Percentiles rank a stretch among this genome's conserved stretches.
Evolutionary conservation across 2,888 invertebrate species (phyloP).

Genomic region (Drosophila anceps): DNA sequence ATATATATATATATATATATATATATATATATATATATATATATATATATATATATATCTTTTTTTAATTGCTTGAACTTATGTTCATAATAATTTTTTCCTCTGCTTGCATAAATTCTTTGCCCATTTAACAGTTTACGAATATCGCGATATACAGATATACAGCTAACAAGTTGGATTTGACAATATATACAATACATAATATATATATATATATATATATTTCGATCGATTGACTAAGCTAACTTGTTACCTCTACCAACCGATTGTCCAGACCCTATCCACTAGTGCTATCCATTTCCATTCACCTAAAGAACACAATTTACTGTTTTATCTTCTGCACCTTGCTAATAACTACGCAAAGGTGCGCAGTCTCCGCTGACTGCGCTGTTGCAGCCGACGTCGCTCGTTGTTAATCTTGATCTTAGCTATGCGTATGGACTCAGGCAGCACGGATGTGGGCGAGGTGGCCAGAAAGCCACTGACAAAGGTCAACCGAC

Average conservation of each 20-base stretch:
- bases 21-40: constrained; percentile 4
- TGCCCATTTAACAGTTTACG: constrained; percentile 47
- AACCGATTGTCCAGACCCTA: constrained; percentile 41
- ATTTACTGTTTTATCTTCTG: neutral
- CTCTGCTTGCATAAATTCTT: constrained; percentile 43
- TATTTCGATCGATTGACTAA: constrained; percentile 13
- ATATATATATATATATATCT: constrained; percentile 32
- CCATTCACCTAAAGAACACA: neutral
- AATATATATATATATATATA: constrained; percentile 18
- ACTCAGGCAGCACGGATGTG: constrained; percentile 81
- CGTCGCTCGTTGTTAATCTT: constrained; percentile 82
- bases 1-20: too few relatives aligned
- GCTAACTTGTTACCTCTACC: constrained; percentile 14
- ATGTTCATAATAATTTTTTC: constrained; percentile 17
- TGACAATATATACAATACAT: constrained; percentile 28
- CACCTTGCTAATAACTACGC: constrained; percentile 65
- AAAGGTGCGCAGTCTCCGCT: constrained; percentile 59
- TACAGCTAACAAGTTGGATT: constrained; percentile 9
- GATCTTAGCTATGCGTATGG: constrained; percentile 82
- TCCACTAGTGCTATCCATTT: neutral
- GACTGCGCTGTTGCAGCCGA: constrained; percentile 62
- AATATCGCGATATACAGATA: constrained; percentile 30
- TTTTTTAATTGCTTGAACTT: constrained; percentile 35
- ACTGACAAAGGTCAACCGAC: constrained; percentile 76
- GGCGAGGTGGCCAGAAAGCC: constrained; percentile 82